A percentile compares a stretch with the other conserved stretches of the same genome.
Evolutionary conservation across 2,797 vertebrate species (phyloP).

Genomic region (Falco berigora): DNA sequence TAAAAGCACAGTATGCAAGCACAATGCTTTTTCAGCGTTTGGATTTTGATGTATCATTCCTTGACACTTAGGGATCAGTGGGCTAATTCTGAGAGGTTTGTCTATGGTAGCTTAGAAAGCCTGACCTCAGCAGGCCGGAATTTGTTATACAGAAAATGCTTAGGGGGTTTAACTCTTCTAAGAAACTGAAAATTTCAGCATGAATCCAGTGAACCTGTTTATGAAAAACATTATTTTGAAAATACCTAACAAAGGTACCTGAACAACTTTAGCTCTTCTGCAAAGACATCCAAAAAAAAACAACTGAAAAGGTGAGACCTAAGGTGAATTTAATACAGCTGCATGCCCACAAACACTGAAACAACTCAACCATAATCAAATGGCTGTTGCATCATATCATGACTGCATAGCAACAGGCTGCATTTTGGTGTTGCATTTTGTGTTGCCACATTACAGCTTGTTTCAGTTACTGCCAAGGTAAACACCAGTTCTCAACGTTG

Average conservation of each 20-base stretch:
- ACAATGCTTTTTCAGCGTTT: background rate
- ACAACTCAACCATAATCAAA: background rate
- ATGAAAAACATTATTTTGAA: background rate
- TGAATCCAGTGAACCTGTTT: background rate
- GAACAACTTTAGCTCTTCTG: background rate
- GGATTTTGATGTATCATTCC: background rate
- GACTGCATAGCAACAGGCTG: background rate
- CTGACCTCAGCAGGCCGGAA: background rate
- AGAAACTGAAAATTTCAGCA: background rate
- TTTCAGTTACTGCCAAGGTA: background rate
- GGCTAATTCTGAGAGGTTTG: background rate
- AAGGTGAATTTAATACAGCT: background rate
- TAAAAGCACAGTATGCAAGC: background rate
- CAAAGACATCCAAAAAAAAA: background rate
- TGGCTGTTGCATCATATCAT: background rate
- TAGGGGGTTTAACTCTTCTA: background rate
- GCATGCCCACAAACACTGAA: background rate
- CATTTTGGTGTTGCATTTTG: background rate
- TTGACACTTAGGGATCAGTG: background rate
- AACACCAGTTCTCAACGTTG: background rate
- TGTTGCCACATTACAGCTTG: background rate
- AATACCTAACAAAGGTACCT: background rate
- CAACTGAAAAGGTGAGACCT: background rate
- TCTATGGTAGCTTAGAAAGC: background rate
- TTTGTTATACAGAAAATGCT: background rate